Conservation (phyloP, 2,797 vertebrate genomes). For the Acestrorhynchus altus region DNA sequence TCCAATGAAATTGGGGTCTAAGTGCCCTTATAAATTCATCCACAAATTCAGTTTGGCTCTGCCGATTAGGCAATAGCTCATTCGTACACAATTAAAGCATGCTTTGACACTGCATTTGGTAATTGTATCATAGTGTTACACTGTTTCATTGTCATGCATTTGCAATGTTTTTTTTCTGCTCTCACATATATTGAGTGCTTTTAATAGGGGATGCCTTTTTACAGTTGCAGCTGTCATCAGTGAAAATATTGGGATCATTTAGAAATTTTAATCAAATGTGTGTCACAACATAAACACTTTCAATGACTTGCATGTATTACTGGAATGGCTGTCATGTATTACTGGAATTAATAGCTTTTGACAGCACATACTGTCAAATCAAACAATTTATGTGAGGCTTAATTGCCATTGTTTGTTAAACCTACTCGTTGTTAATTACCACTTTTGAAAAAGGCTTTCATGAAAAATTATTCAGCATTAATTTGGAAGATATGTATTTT, state of each 20-base stretch:
- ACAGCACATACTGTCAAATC: slow-evolving; percentile 6
- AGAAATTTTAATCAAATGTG: slow-evolving; percentile 47
- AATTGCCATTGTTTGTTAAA: background rate
- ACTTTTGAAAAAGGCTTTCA: background rate
- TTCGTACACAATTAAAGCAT: slow-evolving; percentile 54
- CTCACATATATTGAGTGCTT: slow-evolving; percentile 65
- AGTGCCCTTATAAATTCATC: slow-evolving; percentile 70
- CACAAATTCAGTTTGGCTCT: slow-evolving; percentile 59
- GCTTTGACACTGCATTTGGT: slow-evolving; percentile 27
- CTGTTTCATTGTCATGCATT: slow-evolving; percentile 64
- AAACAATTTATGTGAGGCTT: slow-evolving; percentile 12
- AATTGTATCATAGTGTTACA: slow-evolving; percentile 58
- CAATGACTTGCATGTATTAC: slow-evolving; percentile 58
- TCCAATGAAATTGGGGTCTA: slow-evolving; percentile 69
- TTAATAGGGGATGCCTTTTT: slow-evolving; percentile 60
- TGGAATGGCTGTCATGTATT: background rate
- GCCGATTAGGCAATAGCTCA: slow-evolving; percentile 56
- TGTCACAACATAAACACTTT: slow-evolving; percentile 20
- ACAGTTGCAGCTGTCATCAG: slow-evolving; percentile 48
- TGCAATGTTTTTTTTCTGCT: slow-evolving; percentile 66
- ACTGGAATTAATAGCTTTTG: background rate
- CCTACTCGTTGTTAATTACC: background rate
- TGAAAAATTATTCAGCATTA: too few species aligned
- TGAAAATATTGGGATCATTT: slow-evolving; percentile 48
- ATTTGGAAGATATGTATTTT: too few species aligned